Conservation (phyloP, 1,140 invertebrate genomes). For the Pseudomyrmex dendroicus region DNA sequence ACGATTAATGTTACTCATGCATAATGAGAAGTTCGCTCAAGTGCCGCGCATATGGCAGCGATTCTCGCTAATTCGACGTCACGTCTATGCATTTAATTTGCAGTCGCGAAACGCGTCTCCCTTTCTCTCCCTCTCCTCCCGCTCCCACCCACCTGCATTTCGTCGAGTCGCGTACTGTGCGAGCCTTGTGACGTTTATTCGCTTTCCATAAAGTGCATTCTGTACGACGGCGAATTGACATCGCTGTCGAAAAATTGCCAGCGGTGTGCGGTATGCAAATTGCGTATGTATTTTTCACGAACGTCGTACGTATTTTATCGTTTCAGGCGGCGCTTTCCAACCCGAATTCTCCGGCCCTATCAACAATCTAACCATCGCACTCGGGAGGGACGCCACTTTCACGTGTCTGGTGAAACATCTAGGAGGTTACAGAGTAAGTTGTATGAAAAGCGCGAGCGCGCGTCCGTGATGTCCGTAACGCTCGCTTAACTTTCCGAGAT, state of each 20-base stretch:
- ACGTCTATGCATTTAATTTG: slow-evolving; percentile 56
- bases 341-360: slow-evolving; percentile 94
- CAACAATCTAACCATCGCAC: slow-evolving; percentile 92
- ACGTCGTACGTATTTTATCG: slow-evolving; percentile 56
- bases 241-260: slow-evolving; percentile 43
- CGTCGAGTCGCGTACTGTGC: slow-evolving; percentile 42
- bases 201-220: slow-evolving; percentile 46
- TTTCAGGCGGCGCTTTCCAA: slow-evolving; percentile 89
- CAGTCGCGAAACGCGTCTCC: slow-evolving; percentile 36
- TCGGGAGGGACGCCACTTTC: slow-evolving; percentile 94
- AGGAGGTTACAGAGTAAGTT: slow-evolving; percentile 95
- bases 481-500: slow-evolving; percentile 38
- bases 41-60: slow-evolving; percentile 8
- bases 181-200: slow-evolving; percentile 49
- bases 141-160: background rate
- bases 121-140: too few species aligned
- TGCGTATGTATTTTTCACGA: slow-evolving; percentile 57
- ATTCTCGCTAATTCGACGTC: slow-evolving; percentile 51
- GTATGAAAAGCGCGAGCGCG: slow-evolving; percentile 43
- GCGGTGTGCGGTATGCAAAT: slow-evolving; percentile 56
- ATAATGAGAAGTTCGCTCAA: slow-evolving; percentile 19
- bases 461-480: slow-evolving; percentile 50
- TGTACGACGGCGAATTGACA: slow-evolving; percentile 41
- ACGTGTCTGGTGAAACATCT: slow-evolving; percentile 94
- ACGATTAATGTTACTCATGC: slow-evolving; percentile 18